Evolutionary conservation across 2,113 vertebrate species (phyloP).

Genomic region (Salvelinus sp.): DNA sequence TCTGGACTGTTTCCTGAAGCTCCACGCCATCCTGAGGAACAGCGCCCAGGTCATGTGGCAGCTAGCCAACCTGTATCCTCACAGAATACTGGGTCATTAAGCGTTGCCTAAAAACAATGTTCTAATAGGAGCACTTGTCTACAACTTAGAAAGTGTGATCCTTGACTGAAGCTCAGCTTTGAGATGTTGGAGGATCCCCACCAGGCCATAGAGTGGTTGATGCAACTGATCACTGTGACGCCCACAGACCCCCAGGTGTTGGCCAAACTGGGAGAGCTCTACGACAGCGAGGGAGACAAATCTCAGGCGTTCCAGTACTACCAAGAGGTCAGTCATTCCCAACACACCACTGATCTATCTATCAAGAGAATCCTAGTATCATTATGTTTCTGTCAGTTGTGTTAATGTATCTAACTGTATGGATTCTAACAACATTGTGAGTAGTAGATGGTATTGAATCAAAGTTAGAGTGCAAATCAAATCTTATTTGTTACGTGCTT

Average conservation of each 20-base stretch:
- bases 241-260: slow-evolving; percentile 81
- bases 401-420: too few species aligned
- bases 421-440: too few species aligned
- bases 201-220: slow-evolving; percentile 92
- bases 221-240: slow-evolving; percentile 88
- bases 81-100: not conserved
- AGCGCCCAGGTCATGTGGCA: slow-evolving; percentile 92
- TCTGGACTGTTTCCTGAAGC: slow-evolving; percentile 93
- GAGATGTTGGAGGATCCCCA: slow-evolving; percentile 87
- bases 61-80: slow-evolving; percentile 91
- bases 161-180: slow-evolving; percentile 83
- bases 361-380: too few species aligned
- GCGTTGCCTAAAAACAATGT: too few species aligned
- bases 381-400: too few species aligned
- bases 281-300: slow-evolving; percentile 6
- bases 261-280: not conserved
- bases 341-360: too few species aligned
- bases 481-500: too few species aligned
- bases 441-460: too few species aligned
- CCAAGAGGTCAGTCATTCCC: not conserved
- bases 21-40: slow-evolving; percentile 90
- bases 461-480: too few species aligned
- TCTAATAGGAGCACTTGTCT: too few species aligned
- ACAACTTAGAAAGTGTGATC: slow-evolving; percentile 8
- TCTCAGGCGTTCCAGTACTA: slow-evolving; percentile 10